Evolutionary conservation across 2,113 vertebrate species (phyloP).

Genomic region (Pycnonotus jocosus): DNA sequence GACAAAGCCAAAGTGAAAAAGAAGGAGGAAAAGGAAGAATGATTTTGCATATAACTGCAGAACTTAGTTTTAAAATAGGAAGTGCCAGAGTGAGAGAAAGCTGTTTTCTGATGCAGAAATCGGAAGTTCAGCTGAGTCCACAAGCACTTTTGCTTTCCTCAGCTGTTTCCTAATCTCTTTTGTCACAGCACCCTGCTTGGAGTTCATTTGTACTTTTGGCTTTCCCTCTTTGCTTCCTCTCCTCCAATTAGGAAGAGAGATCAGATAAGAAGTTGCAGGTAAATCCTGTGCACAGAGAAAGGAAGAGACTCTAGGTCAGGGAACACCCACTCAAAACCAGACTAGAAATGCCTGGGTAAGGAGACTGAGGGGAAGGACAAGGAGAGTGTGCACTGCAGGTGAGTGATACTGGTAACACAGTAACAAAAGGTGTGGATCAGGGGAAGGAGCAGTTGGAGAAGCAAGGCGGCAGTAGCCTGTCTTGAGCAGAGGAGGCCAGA

Average conservation of each 20-base stretch:
- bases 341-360: background rate
- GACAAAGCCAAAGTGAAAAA: background rate
- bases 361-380: background rate
- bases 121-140: background rate
- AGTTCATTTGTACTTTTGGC: background rate
- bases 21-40: background rate
- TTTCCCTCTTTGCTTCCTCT: background rate
- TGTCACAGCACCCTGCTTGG: background rate
- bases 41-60: background rate
- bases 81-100: background rate
- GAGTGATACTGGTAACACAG: background rate
- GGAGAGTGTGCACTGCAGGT: background rate
- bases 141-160: background rate
- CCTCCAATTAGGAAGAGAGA: background rate
- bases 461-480: background rate
- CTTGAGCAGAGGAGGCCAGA: background rate
- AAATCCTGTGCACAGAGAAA: background rate
- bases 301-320: background rate
- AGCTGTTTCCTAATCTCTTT: background rate
- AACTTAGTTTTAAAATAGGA: background rate
- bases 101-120: background rate
- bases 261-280: background rate
- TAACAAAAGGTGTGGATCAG: background rate
- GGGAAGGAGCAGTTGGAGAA: background rate
- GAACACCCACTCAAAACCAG: background rate